Evolutionary conservation across 2,888 invertebrate genomes (phyloP), one percentile per base, ranked within the genome.

Genomic region (Drosophila basisetae): DNA sequence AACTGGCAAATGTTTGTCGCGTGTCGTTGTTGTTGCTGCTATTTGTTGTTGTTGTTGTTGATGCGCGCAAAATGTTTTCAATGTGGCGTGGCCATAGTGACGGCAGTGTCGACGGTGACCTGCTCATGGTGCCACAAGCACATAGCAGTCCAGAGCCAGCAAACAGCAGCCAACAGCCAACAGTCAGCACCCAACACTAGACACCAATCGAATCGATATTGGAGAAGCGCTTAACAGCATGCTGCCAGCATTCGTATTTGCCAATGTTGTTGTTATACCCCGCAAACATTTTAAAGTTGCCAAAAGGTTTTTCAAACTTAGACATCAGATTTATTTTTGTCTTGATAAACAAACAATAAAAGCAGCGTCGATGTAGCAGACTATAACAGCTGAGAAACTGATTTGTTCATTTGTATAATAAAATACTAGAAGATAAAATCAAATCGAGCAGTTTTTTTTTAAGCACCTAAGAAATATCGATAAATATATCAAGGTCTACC

Each of bases 11-110:
- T 84, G 83, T 89, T 84, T 89, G 90, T 76, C 90, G 88, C 84
- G 80, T 82, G 82, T 83, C 50, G 50, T 39, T 53, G 69, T 41
- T 68, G 54, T 37, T 78, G 39, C 16, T 74, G 18, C 6, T 13
- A 4, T 2, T 13, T 13, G 49, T 22, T 52, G 68, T 37, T 63
- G 60, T 30, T 64, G 52, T 41, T 71, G 65, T 72, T 82, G 90
- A 79, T 84, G 88, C 77, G 80, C 80, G 73, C 90, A 79, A 89
- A 84, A 87, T 87, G 73, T 89, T 76, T 84, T 82, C 85, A 82
- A 79, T 77, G 88, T 78, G 82, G 65, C 68, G 56, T 55, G 72
- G 60, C n/a, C 31, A 33, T 35, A 60, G 22, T 49, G 47, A 49
- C 54, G 41, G 72, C 73, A 39, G 37, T 61, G 59, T 78, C 56